Evolutionary conservation across 2,797 vertebrate species (phyloP).

Genomic region (Monodelphis domestica): DNA sequence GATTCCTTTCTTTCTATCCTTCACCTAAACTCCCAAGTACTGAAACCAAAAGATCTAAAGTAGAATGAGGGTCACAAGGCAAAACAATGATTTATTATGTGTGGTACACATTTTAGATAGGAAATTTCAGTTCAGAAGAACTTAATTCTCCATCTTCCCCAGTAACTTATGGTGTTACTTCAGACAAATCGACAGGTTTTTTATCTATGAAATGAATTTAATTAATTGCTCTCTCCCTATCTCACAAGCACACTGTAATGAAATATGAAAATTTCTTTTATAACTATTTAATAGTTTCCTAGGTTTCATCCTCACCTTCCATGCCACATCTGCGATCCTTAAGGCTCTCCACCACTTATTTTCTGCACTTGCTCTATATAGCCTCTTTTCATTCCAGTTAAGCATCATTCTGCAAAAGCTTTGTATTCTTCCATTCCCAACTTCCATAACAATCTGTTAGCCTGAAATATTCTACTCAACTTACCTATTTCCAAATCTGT

Average conservation of each 20-base stretch:
- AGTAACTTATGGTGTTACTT: neutral
- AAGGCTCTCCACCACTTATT: neutral
- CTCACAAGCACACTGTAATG: neutral
- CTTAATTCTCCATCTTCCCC: conserved; percentile 5
- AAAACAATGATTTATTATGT: conserved; percentile 1
- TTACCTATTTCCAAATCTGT: conserved; percentile 10
- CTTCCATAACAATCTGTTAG: conserved; percentile 25
- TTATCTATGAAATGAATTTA: conserved; percentile 8
- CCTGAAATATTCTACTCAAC: conserved; percentile 32
- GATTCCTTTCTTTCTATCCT: conserved; percentile 17
- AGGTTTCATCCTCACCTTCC: neutral
- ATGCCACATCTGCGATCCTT: neutral
- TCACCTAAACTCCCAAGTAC: neutral
- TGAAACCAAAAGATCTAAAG: neutral
- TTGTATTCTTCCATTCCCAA: neutral
- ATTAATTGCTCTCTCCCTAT: neutral
- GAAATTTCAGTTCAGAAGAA: conserved; percentile 45
- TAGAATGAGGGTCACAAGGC: neutral
- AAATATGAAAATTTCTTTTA: neutral
- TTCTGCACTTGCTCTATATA: neutral
- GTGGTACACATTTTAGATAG: conserved; percentile 13
- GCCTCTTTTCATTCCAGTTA: neutral
- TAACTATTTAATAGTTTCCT: neutral
- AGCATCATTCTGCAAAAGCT: conserved; percentile 27
- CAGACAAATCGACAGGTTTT: conserved; percentile 23